phyloP scores from a whole-genome alignment of 2,797 vertebrate genomes.

The Eulemur coronatus region DNA sequence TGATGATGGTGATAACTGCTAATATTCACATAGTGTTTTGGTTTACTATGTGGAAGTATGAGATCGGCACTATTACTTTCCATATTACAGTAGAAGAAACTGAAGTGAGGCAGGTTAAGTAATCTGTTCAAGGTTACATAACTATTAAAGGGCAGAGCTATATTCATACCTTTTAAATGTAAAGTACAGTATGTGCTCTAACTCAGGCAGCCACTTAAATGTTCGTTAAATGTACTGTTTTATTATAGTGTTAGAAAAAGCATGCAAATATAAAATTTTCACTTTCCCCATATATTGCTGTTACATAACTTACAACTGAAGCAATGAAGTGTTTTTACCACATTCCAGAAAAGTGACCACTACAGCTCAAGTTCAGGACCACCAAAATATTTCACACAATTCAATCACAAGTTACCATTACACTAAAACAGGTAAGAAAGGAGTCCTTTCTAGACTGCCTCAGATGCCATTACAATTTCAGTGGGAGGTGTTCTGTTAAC shows the following conservation, averaged over 20 bases:
- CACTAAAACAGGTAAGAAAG: background rate
- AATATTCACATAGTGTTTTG: background rate
- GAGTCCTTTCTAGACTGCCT: background rate
- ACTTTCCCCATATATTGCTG: background rate
- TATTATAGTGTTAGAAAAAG: background rate
- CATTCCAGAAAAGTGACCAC: background rate
- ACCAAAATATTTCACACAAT: background rate
- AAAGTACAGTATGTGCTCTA: background rate
- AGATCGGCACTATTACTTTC: background rate
- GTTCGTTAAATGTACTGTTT: background rate
- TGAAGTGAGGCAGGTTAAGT: background rate
- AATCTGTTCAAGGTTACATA: background rate
- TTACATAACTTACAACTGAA: background rate
- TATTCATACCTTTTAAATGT: background rate
- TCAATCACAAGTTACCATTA: background rate
- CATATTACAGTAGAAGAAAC: background rate
- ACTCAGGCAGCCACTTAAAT: background rate
- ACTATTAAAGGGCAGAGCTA: background rate
- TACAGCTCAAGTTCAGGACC: background rate
- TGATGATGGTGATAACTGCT: background rate
- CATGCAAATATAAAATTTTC: background rate
- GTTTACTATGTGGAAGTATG: background rate
- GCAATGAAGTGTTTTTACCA: background rate
- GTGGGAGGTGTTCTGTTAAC: background rate
- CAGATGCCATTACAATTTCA: background rate